Percentiles rank a stretch among this genome's conserved stretches.
phyloP scores from a whole-genome alignment of 2,113 vertebrate genomes.

The Sebastes fasciatus region DNA sequence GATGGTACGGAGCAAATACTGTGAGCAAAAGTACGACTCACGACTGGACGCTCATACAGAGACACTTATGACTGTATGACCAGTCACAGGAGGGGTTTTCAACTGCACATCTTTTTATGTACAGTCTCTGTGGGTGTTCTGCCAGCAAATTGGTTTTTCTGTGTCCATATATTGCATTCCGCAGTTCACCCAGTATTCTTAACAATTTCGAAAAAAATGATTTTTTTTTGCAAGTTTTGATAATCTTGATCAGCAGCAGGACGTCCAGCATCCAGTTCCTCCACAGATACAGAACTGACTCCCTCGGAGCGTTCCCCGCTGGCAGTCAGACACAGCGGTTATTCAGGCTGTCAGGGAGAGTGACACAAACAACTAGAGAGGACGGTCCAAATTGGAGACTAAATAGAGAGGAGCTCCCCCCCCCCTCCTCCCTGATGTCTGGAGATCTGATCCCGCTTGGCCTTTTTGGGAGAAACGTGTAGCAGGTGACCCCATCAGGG shows the following conservation, averaged over 20 bases:
- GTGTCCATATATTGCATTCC: neutral
- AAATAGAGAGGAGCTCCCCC: slow-evolving; percentile 4
- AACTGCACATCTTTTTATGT: neutral
- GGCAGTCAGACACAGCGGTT: slow-evolving; percentile 13
- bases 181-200: neutral
- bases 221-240: neutral
- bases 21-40: neutral
- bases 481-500: slow-evolving; percentile 12
- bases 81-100: neutral
- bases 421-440: neutral
- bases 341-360: slow-evolving; percentile 45
- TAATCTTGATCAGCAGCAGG: neutral
- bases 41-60: neutral
- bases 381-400: slow-evolving; percentile 18
- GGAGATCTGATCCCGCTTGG: slow-evolving; percentile 15
- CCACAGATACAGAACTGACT: neutral
- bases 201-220: neutral
- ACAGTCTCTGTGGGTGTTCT: neutral
- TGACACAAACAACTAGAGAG: slow-evolving; percentile 56
- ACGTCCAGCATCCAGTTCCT: neutral
- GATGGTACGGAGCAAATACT: neutral
- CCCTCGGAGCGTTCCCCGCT: neutral
- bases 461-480: neutral
- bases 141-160: neutral
- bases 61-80: neutral